phyloP scores from a whole-genome alignment of 2,113 vertebrate species.

The Amphilophus citrinellus region DNA sequence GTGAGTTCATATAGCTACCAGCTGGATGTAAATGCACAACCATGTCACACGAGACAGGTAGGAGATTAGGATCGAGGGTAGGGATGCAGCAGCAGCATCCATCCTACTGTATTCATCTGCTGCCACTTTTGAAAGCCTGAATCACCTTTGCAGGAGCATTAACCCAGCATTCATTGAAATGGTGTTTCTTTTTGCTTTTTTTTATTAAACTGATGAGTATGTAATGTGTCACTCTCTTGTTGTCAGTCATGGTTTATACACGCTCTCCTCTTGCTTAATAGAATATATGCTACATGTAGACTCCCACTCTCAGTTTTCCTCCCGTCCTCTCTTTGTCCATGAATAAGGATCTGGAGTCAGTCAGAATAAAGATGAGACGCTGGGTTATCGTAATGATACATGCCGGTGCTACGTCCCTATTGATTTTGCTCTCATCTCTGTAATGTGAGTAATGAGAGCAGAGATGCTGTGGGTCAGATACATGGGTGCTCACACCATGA shows the following conservation, averaged over 20 bases:
- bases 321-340: background rate
- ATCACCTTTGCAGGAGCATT: slow-evolving; percentile 15
- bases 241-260: slow-evolving; percentile 24
- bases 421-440: slow-evolving; percentile 57
- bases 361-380: slow-evolving; percentile 31
- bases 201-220: slow-evolving; percentile 26
- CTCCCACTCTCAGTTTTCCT: background rate
- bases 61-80: slow-evolving; percentile 66
- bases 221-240: slow-evolving; percentile 37
- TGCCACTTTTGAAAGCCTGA: slow-evolving; percentile 11
- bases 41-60: slow-evolving; percentile 65
- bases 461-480: slow-evolving; percentile 39
- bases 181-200: slow-evolving; percentile 4
- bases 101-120: slow-evolving; percentile 42
- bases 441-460: slow-evolving; percentile 57
- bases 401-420: slow-evolving; percentile 47
- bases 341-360: slow-evolving; percentile 53
- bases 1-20: slow-evolving; percentile 63
- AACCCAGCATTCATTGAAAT: slow-evolving; percentile 20
- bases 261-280: slow-evolving; percentile 17
- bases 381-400: slow-evolving; percentile 61
- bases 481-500: slow-evolving; percentile 10
- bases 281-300: slow-evolving; percentile 5
- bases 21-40: slow-evolving; percentile 67
- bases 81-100: slow-evolving; percentile 39